Conservation (phyloP, 1,140 invertebrate genomes). For the Campoletis sonorensis region DNA sequence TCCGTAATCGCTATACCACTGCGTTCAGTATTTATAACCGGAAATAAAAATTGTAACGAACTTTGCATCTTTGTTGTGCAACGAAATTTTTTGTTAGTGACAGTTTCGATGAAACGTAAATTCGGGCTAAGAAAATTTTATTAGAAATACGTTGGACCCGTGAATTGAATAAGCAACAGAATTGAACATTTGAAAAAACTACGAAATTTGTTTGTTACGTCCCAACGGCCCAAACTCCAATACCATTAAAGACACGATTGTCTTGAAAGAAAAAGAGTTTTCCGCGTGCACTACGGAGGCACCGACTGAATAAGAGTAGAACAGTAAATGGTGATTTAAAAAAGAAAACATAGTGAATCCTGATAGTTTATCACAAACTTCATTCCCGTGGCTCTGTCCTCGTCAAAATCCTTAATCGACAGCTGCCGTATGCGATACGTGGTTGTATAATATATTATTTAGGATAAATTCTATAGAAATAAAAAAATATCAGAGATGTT, state of each 20-base stretch:
- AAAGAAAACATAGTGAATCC: not conserved
- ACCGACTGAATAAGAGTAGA: slow-evolving; percentile 28
- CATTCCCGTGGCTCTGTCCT: slow-evolving; percentile 24
- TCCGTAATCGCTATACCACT: slow-evolving; percentile 11
- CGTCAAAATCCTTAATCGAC: slow-evolving; percentile 15
- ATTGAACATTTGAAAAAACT: no score
- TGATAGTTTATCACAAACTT: slow-evolving; percentile 28
- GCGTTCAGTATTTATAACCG: slow-evolving; percentile 3
- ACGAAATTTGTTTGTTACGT: no score
- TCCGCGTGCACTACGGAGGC: not conserved
- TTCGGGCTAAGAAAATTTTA: no score
- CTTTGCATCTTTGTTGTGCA: not conserved
- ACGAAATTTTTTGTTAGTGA: no score
- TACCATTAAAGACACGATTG: no score
- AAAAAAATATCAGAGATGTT: slow-evolving; percentile 33
- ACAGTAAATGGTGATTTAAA: not conserved
- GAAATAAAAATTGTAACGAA: not conserved
- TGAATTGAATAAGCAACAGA: no score
- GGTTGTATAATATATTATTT: slow-evolving; percentile 8
- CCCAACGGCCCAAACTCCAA: no score
- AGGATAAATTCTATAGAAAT: slow-evolving; percentile 26
- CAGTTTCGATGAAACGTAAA: no score
- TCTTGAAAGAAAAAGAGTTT: not conserved
- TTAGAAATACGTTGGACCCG: no score
- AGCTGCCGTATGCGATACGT: slow-evolving; percentile 9